These are phyloP conservation scores for Condylostylus longicornis DNA, from an alignment of 1,140 invertebrate genomes.

Conservation along the genomic window DNA sequence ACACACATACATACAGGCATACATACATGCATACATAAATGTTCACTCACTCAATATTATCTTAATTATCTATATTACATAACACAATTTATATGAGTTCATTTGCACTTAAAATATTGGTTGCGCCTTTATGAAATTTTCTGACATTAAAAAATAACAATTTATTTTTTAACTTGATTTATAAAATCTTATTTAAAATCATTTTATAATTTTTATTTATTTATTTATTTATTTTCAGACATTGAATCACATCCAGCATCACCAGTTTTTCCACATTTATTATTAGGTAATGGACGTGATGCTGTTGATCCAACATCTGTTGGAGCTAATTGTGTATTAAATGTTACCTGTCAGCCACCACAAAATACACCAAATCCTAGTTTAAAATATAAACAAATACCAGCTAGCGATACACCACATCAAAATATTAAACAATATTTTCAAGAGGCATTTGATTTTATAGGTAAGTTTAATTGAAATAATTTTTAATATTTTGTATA, in stretches of 20 bases:
- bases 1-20: too few species aligned
- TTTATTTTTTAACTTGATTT: too few species aligned
- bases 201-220: neutral
- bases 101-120: neutral
- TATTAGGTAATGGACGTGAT: slow-evolving; percentile 73
- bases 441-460: slow-evolving; percentile 79
- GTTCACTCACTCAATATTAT: too few species aligned
- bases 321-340: slow-evolving; percentile 61
- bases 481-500: neutral
- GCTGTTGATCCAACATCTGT: slow-evolving; percentile 58
- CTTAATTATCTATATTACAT: too few species aligned
- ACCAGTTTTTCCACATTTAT: slow-evolving; percentile 71
- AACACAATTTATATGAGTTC: neutral
- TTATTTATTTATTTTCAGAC: slow-evolving; percentile 36
- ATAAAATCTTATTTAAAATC: too few species aligned
- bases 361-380: slow-evolving; percentile 52
- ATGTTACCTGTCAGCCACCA: slow-evolving; percentile 67
- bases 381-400: slow-evolving; percentile 66
- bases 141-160: too few species aligned
- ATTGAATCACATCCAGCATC: slow-evolving; percentile 66
- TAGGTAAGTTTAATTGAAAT: slow-evolving; percentile 49
- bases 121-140: neutral
- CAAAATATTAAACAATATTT: slow-evolving; percentile 88
- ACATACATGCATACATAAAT: too few species aligned
- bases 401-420: slow-evolving; percentile 68